Conservation (phyloP, 1,140 invertebrate genomes). For the Drosophila gunungcola region DNA sequence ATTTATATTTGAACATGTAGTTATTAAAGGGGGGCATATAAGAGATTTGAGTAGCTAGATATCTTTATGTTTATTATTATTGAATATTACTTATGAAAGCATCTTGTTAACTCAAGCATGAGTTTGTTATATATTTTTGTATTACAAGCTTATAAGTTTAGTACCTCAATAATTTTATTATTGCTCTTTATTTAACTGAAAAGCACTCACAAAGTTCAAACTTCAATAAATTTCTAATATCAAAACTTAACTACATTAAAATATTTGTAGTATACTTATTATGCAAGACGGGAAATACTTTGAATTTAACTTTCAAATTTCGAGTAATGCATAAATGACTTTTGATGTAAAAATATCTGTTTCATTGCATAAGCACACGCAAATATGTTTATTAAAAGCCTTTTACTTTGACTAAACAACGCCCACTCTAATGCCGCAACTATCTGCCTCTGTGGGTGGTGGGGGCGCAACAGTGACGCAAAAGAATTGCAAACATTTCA, state of each 20-base stretch:
- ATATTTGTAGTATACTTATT: neutral
- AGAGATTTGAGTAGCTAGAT: no score
- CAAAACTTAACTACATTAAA: neutral
- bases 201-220: neutral
- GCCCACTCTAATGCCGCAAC: constrained; percentile 25
- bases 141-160: no score
- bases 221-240: neutral
- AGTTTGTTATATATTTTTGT: no score
- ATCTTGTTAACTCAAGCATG: no score
- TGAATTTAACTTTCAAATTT: constrained; percentile 44
- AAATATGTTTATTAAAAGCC: constrained; percentile 71
- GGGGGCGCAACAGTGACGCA: neutral
- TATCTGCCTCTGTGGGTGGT: constrained; percentile 1
- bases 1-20: no score
- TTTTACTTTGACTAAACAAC: constrained; percentile 65
- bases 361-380: constrained; percentile 67
- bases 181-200: neutral
- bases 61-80: no score
- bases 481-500: constrained; percentile 53
- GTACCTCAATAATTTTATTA: no score
- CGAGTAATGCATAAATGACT: constrained; percentile 35
- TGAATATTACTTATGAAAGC: no score
- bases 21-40: no score
- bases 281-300: constrained; percentile 30
- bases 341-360: constrained; percentile 51